A percentile compares a stretch with the other conserved stretches of the same genome.
Conservation (phyloP, 2,888 invertebrate species). For the Cartodere bifasciata region DNA sequence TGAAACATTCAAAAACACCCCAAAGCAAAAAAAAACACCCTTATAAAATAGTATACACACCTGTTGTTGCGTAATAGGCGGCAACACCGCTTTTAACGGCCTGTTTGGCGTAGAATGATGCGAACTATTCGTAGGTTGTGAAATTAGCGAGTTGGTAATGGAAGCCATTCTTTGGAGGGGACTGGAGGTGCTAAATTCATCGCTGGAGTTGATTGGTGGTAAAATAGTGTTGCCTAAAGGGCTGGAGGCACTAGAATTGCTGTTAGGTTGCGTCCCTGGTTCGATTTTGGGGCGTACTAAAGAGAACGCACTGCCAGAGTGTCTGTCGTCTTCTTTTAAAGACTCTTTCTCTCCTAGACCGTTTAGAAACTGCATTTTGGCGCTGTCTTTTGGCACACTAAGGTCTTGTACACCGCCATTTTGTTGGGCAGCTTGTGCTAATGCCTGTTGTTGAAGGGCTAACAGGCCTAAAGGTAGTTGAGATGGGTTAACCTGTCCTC, state of each 20-base stretch:
- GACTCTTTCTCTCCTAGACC: slow-evolving; percentile 52
- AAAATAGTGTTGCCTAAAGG: slow-evolving; percentile 76
- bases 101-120: slow-evolving; percentile 75
- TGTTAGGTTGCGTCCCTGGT: slow-evolving; percentile 52
- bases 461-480: slow-evolving; percentile 51
- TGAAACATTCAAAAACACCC: no score
- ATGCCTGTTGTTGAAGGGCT: slow-evolving; percentile 64
- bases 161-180: slow-evolving; percentile 96
- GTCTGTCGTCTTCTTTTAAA: slow-evolving; percentile 53
- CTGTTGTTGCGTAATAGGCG: slow-evolving; percentile 97
- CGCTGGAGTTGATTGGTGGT: slow-evolving; percentile 69
- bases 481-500: slow-evolving; percentile 32
- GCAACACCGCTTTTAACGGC: slow-evolving; percentile 90
- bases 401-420: slow-evolving; percentile 72
- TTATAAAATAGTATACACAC: no score
- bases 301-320: slow-evolving; percentile 76
- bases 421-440: slow-evolving; percentile 40
- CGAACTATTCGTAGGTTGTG: slow-evolving; percentile 75
- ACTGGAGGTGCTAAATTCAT: slow-evolving; percentile 70
- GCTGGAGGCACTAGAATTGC: slow-evolving; percentile 70
- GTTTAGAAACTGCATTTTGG: slow-evolving; percentile 51
- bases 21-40: no score
- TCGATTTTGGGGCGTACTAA: slow-evolving; percentile 77
- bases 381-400: slow-evolving; percentile 68
- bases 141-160: slow-evolving; percentile 92